Evolutionary conservation across 2,888 invertebrate genomes (phyloP).

Genomic region (Drosophila recens): DNA sequence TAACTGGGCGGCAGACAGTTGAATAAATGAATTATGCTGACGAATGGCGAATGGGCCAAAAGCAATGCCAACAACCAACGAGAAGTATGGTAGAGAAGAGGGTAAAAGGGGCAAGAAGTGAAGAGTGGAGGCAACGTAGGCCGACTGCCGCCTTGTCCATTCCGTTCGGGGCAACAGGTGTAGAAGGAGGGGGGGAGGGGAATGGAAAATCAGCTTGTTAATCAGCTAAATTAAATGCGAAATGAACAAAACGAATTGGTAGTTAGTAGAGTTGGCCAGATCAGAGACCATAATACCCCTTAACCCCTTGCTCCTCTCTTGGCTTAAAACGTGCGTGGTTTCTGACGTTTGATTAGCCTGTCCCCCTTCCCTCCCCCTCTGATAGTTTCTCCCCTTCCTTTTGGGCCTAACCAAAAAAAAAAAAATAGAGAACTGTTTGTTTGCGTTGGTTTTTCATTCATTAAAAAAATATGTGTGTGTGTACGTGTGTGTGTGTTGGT

Average conservation of each 20-base stretch:
- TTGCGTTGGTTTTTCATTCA: conserved; percentile 71
- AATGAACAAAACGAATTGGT: conserved; percentile 79
- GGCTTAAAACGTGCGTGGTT: conserved; percentile 63
- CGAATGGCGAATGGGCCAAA: conserved; percentile 63
- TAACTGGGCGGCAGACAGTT: conserved; percentile 82
- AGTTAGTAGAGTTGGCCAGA: conserved; percentile 56
- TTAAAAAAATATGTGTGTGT: conserved; percentile 42
- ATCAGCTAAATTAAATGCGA: conserved; percentile 82
- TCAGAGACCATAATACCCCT: background rate
- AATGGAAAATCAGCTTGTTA: conserved; percentile 58
- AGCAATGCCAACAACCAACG: conserved; percentile 8
- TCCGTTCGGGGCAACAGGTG: background rate
- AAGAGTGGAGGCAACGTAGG: conserved; percentile 4
- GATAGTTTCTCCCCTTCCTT: no score
- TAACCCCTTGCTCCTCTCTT: background rate
- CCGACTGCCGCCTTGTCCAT: conserved; percentile 5
- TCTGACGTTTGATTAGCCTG: conserved; percentile 68
- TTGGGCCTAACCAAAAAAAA: background rate
- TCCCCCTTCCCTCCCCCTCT: conserved; percentile 1
- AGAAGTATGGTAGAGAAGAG: background rate
- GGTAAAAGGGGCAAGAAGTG: background rate
- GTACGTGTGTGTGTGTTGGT: conserved; percentile 31
- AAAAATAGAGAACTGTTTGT: conserved; percentile 34
- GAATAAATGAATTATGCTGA: conserved; percentile 81
- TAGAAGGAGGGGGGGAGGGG: background rate